A percentile compares a stretch with the other conserved stretches of the same genome.
These are phyloP conservation scores for Kobus ellipsiprymnus DNA, from an alignment of 2,113 vertebrate species.

Conservation along the genomic window DNA sequence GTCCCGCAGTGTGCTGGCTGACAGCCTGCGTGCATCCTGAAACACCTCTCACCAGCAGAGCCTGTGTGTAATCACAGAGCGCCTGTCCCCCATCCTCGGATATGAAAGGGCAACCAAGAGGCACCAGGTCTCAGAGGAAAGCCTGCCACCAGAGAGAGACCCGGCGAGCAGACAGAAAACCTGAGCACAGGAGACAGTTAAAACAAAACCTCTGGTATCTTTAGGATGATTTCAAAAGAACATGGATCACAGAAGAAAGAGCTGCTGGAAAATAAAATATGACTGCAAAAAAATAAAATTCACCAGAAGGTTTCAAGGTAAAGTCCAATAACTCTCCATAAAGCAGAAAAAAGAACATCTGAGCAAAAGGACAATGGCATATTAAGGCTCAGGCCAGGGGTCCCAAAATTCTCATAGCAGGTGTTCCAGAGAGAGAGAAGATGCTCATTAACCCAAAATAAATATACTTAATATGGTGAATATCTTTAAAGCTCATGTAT, in stretches of 20 bases:
- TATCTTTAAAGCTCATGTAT: not conserved
- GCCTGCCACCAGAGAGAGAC: not conserved
- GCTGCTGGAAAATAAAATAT: not conserved
- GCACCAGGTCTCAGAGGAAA: not conserved
- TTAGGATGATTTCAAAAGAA: not conserved
- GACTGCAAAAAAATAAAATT: not conserved
- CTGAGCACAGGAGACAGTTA: not conserved
- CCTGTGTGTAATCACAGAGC: not conserved
- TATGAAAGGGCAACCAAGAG: not conserved
- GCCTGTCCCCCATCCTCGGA: not conserved
- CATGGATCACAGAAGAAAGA: not conserved
- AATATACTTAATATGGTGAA: not conserved
- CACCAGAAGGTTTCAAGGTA: not conserved
- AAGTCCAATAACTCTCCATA: not conserved
- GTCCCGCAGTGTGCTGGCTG: not conserved
- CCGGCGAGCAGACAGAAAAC: not conserved
- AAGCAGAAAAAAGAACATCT: not conserved
- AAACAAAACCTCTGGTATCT: not conserved
- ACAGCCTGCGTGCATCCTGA: not conserved
- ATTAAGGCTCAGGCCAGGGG: not conserved
- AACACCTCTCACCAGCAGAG: not conserved
- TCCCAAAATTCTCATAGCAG: not conserved
- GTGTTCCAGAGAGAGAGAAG: not conserved
- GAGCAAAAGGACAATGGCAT: not conserved
- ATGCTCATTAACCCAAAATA: not conserved